A percentile compares a stretch with the other conserved stretches of the same genome.
These are phyloP conservation scores for Dasyurus viverrinus DNA, from an alignment of 2,113 vertebrate species.

Conservation along the genomic window DNA sequence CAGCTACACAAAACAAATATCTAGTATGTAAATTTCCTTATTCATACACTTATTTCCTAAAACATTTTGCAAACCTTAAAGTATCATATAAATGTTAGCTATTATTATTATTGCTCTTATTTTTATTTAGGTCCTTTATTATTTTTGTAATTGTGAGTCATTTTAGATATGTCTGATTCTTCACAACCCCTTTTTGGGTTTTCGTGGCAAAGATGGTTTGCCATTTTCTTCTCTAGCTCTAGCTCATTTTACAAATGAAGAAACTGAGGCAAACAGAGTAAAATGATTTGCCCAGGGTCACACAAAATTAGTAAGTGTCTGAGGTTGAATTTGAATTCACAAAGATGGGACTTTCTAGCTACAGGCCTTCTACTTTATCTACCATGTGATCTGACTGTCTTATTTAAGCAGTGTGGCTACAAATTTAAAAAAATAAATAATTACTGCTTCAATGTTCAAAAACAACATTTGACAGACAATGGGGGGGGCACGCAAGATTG, in stretches of 20 bases:
- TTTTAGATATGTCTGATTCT: too few species aligned
- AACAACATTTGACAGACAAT: background rate
- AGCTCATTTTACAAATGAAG: too few species aligned
- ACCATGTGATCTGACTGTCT: background rate
- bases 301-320: too few species aligned
- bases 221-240: too few species aligned
- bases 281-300: too few species aligned
- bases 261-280: too few species aligned
- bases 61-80: background rate
- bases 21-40: background rate
- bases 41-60: conserved; percentile 19
- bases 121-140: background rate
- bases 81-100: background rate
- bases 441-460: background rate
- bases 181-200: background rate
- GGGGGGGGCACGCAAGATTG: background rate
- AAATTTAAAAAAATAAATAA: background rate
- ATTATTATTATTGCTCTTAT: background rate
- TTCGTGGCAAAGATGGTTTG: too few species aligned
- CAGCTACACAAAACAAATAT: conserved; percentile 10
- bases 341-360: too few species aligned
- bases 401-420: background rate
- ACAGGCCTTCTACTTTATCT: too few species aligned
- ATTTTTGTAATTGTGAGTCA: background rate
- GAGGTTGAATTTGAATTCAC: too few species aligned